These are phyloP conservation scores for Drosophila pallidifrons DNA, from an alignment of 1,140 invertebrate genomes.

Conservation along the genomic window DNA sequence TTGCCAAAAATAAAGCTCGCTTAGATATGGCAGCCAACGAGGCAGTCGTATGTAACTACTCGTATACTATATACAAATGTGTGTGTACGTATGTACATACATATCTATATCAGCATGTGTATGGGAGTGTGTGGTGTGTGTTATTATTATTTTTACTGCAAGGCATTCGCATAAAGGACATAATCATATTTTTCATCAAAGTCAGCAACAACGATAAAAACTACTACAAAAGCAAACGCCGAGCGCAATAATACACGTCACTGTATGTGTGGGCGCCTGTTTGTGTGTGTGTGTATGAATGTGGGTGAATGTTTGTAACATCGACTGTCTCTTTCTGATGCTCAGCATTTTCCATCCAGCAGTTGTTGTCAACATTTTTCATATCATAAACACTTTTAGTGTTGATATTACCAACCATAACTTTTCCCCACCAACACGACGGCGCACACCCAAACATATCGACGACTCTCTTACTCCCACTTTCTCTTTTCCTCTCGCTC, in stretches of 20 bases:
- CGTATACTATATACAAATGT: slow-evolving; percentile 45
- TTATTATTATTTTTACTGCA: slow-evolving; percentile 84
- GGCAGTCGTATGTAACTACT: slow-evolving; percentile 31
- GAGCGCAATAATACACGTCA: slow-evolving; percentile 50
- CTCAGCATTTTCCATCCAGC: slow-evolving; percentile 71
- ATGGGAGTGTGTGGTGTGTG: slow-evolving; percentile 38
- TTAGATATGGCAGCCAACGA: slow-evolving; percentile 24
- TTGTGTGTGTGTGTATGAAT: slow-evolving; percentile 15
- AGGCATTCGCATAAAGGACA: slow-evolving; percentile 83
- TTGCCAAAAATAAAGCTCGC: slow-evolving; percentile 64
- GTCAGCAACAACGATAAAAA: slow-evolving; percentile 82
- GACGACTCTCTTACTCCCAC: slow-evolving; percentile 52
- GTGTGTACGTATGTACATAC: slow-evolving; percentile 5
- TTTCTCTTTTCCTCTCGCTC: slow-evolving; percentile 4
- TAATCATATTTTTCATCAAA: slow-evolving; percentile 84
- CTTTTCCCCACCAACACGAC: slow-evolving; percentile 56
- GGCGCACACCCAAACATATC: slow-evolving; percentile 12
- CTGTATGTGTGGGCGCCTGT: slow-evolving; percentile 30
- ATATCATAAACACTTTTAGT: slow-evolving; percentile 83
- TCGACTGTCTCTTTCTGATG: slow-evolving; percentile 12
- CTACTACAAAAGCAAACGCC: slow-evolving; percentile 62
- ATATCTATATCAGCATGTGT: slow-evolving; percentile 3
- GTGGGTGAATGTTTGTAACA: slow-evolving; percentile 25
- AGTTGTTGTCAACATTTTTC: slow-evolving; percentile 84
- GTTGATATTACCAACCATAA: slow-evolving; percentile 84